Evolutionary conservation across 2,888 invertebrate genomes (phyloP).

Genomic region (Thalpophila matura): DNA sequence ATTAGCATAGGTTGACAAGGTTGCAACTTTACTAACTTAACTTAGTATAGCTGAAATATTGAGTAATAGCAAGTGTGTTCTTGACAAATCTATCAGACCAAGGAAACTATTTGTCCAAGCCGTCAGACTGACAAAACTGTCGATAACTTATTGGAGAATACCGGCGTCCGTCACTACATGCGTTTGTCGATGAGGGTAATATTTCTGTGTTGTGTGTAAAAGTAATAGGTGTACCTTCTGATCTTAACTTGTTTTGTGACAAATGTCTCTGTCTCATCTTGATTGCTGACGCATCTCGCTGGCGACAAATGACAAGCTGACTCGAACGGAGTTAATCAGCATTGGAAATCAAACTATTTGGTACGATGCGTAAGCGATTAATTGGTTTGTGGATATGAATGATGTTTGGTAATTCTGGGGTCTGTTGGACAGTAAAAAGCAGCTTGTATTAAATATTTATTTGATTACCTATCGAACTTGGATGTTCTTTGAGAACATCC

Average conservation of each 20-base stretch:
- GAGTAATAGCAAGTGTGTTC: too few species aligned
- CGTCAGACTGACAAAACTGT: too few species aligned
- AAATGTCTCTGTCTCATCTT: neutral
- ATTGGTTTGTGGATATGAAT: conserved; percentile 18
- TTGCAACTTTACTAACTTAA: too few species aligned
- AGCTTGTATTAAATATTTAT: neutral
- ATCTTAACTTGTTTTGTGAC: neutral
- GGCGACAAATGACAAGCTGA: conserved; percentile 35
- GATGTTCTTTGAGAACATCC: too few species aligned
- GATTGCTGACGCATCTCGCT: conserved; percentile 33
- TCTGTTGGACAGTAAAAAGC: neutral
- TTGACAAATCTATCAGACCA: too few species aligned
- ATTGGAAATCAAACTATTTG: conserved; percentile 46
- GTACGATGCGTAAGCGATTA: conserved; percentile 27
- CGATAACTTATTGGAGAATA: too few species aligned
- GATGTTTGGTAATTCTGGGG: neutral
- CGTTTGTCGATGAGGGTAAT: too few species aligned
- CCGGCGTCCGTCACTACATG: too few species aligned
- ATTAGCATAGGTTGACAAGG: too few species aligned
- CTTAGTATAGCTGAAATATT: too few species aligned
- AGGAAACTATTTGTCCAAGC: too few species aligned
- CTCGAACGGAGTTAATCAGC: conserved; percentile 42
- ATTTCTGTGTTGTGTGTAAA: neutral
- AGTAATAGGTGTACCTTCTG: neutral
- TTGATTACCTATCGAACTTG: neutral